A percentile compares a stretch with the other conserved stretches of the same genome.
Evolutionary conservation across 2,797 vertebrate species (phyloP).

Genomic region (Parotocinclus haroldoi): DNA sequence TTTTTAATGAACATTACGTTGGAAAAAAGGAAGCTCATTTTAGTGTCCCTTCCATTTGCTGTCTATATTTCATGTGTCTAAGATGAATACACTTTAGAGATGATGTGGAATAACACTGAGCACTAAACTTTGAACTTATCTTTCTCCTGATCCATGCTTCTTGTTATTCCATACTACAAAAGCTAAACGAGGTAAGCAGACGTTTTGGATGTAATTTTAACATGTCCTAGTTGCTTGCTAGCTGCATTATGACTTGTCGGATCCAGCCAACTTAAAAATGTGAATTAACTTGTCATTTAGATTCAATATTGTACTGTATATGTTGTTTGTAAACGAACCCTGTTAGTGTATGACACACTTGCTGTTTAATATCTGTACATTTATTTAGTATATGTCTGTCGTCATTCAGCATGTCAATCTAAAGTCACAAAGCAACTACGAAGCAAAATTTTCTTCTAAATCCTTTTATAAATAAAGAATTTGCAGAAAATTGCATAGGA

Average conservation of each 20-base stretch:
- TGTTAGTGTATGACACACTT: not conserved
- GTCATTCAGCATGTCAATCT: no score
- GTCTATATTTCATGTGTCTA: conserved; percentile 40
- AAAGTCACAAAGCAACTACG: no score
- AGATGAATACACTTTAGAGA: conserved; percentile 38
- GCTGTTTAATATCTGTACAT: not conserved
- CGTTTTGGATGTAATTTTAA: conserved; percentile 53
- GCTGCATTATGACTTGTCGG: conserved; percentile 33
- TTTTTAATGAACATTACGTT: conserved; percentile 36
- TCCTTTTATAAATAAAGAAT: no score
- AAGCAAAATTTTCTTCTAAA: no score
- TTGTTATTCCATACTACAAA: conserved; percentile 57
- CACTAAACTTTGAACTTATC: conserved; percentile 59
- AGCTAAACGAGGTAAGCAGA: conserved; percentile 61
- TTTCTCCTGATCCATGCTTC: conserved; percentile 58
- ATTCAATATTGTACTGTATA: conserved; percentile 16
- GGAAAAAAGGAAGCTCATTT: conserved; percentile 35
- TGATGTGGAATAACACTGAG: conserved; percentile 39
- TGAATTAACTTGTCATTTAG: conserved; percentile 23
- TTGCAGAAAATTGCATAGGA: not conserved
- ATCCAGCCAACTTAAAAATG: conserved; percentile 22
- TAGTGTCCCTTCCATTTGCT: conserved; percentile 39
- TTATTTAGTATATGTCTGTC: no score
- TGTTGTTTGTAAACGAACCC: conserved; percentile 17
- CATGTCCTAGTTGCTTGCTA: conserved; percentile 47